Conservation (phyloP, 2,888 invertebrate genomes). For the Erpobdella octoculata region DNA sequence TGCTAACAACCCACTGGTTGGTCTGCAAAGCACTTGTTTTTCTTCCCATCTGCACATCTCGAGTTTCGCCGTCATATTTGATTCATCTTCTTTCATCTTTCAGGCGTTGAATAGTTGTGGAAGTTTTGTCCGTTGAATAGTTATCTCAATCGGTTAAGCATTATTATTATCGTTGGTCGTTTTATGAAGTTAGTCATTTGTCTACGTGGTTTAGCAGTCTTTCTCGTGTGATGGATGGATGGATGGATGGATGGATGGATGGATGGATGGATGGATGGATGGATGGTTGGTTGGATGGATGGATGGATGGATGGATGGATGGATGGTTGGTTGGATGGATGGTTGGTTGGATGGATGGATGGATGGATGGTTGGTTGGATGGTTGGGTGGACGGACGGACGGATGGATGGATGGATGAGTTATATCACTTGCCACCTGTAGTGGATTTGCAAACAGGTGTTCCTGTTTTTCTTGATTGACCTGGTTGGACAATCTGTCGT, state of each 20-base stretch:
- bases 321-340: background rate
- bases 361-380: background rate
- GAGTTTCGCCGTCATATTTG: too few species aligned
- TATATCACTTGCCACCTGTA: background rate
- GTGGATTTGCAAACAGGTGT: background rate
- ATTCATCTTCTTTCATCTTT: too few species aligned
- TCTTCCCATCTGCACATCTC: too few species aligned
- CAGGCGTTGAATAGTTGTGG: too few species aligned
- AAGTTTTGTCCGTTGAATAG: too few species aligned
- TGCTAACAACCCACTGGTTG: too few species aligned
- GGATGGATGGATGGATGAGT: background rate
- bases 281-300: background rate
- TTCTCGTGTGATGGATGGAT: background rate
- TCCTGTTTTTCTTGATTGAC: background rate
- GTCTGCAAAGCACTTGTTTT: too few species aligned
- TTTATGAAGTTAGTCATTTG: too few species aligned
- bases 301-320: slow-evolving; percentile 1
- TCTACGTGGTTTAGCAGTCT: too few species aligned
- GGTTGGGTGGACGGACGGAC: background rate
- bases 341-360: background rate
- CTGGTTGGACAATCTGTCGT: background rate
- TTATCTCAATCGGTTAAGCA: too few species aligned
- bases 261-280: background rate
- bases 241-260: background rate
- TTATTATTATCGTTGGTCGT: too few species aligned